These are phyloP conservation scores for Cnemophilus loriae DNA, from an alignment of 2,113 vertebrate genomes.

Conservation along the genomic window DNA sequence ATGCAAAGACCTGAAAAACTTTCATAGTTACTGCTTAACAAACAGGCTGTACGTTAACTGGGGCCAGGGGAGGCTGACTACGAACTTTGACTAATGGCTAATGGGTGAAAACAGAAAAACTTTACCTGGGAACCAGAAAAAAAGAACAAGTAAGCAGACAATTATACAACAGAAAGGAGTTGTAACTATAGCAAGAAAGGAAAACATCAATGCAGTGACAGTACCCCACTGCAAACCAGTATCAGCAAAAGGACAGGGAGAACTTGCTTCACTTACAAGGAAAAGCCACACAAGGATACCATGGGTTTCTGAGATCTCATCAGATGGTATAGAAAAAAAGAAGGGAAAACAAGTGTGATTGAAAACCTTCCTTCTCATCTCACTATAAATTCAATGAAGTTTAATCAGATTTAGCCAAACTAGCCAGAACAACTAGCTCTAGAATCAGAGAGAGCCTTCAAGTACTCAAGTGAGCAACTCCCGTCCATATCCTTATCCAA, in stretches of 20 bases:
- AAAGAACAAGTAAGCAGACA: background rate
- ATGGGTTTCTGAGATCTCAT: background rate
- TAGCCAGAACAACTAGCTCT: background rate
- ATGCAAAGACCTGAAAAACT: background rate
- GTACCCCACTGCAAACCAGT: background rate
- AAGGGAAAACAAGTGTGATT: background rate
- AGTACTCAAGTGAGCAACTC: background rate
- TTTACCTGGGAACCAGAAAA: background rate
- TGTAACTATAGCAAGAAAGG: background rate
- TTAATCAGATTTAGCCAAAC: background rate
- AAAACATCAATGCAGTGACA: background rate
- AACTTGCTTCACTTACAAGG: background rate
- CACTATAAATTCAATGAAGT: background rate
- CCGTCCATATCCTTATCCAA: background rate
- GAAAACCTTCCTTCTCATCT: background rate
- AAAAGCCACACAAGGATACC: rapidly evolving
- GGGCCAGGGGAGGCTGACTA: background rate
- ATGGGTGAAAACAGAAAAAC: background rate
- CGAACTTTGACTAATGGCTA: background rate
- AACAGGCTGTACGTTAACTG: rapidly evolving
- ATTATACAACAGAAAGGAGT: background rate
- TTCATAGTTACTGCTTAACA: background rate
- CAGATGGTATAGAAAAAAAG: background rate
- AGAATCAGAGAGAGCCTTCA: background rate
- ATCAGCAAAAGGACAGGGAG: background rate